phyloP scores from a whole-genome alignment of 2,888 invertebrate species.

The Hyles lineata region DNA sequence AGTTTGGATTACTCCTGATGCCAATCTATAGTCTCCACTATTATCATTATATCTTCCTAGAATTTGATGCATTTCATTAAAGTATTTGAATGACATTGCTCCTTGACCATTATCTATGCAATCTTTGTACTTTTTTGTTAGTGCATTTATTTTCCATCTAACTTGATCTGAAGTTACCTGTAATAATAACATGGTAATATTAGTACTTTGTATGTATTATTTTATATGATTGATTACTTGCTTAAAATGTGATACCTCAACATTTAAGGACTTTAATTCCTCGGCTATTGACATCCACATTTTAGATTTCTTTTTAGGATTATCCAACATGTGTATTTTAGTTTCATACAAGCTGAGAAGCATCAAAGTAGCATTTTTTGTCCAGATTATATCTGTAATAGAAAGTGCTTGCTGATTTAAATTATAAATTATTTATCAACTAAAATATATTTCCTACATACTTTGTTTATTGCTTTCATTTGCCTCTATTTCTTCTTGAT shows the following conservation, averaged over 20 bases:
- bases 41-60: conserved; percentile 60
- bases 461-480: conserved; percentile 67
- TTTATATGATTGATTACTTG: neutral
- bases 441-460: conserved; percentile 44
- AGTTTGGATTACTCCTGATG: conserved; percentile 59
- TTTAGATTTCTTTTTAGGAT: conserved; percentile 73
- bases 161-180: conserved; percentile 72
- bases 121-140: conserved; percentile 71
- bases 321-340: conserved; percentile 68
- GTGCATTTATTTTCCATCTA: conserved; percentile 71
- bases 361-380: conserved; percentile 66
- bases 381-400: conserved; percentile 65
- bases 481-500: conserved; percentile 59
- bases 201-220: neutral
- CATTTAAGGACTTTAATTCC: conserved; percentile 63
- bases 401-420: neutral
- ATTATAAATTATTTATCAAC: neutral
- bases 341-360: conserved; percentile 68
- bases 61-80: conserved; percentile 74
- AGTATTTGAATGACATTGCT: conserved; percentile 62
- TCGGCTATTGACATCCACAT: conserved; percentile 72
- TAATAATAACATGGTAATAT: conserved; percentile 32
- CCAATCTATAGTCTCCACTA: conserved; percentile 59
- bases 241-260: conserved; percentile 53
- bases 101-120: conserved; percentile 68